Base-by-base conservation (phyloP, 2,888 invertebrate genomes). In the Pilophorus perplexus region DNA sequence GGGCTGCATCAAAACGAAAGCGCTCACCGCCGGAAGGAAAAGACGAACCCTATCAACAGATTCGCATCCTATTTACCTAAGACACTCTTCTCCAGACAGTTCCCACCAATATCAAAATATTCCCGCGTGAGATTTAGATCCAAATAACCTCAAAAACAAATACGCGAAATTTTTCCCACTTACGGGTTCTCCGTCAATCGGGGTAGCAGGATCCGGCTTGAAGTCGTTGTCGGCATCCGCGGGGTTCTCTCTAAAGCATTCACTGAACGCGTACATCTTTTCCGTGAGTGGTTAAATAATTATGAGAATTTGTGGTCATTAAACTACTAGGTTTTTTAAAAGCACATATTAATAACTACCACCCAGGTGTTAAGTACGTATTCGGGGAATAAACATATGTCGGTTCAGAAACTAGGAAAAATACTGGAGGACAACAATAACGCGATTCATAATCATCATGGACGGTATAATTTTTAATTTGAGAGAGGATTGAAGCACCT, bases 201-300 rank as follows among this genome's bases (percentile, higher is more conserved):
- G 62, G 16, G 62, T 6, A 18, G 28, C 44, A 18, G 44, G 62
- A 46, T 33, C 46, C 33, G 62, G 28, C 33, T 28, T 62, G 28
- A 62, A 27, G 20, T 62, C 59, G 16, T 59, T 59, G 42, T 59
- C 62, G 23, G 48, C 62, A 48, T 62, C 62, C 44, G 46, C 62
- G 62, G 62, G 62, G 28, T 62, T 62, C 20, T 62, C 62, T 46
- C 62, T 62, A 62, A 28, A 27, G 46, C 44, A 62, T 48, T 62
- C 62, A 38, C 38, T 18, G 33, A 62, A 62, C 62, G 44, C 62
- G 48, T 28, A 62, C 62, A 62, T 62, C 46, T 46, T 62, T 59
- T 59, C 59, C 44, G 62, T 62, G 62, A 33, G 44, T 44, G 62
- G 28, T 33, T 62, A 33, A 62, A 62, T 23, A 62, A 46, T 62